A percentile compares a stretch with the other conserved stretches of the same genome.
phyloP scores from a whole-genome alignment of 2,888 invertebrate species.

The Drosophila neutralis region DNA sequence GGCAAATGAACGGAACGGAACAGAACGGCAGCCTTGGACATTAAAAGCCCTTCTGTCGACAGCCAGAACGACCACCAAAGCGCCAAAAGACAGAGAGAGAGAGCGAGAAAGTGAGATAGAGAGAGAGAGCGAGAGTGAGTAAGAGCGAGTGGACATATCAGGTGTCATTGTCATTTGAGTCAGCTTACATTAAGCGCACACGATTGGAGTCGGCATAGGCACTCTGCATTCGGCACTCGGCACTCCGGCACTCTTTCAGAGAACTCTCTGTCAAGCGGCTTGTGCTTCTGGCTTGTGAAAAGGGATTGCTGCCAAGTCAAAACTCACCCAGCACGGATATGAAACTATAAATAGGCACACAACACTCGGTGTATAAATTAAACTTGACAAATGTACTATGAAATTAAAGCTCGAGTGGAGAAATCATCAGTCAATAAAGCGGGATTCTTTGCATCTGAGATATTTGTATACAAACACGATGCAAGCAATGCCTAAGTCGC shows the following conservation, averaged over 20 bases:
- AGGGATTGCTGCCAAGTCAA: conserved; percentile 12
- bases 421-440: not conserved
- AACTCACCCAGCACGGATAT: conserved; percentile 6
- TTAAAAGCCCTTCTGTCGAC: conserved; percentile 56
- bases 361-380: not conserved
- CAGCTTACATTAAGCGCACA: conserved; percentile 80
- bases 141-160: conserved; percentile 70
- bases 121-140: not conserved
- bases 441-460: not conserved
- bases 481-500: not conserved
- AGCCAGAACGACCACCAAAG: conserved; percentile 70
- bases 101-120: not conserved
- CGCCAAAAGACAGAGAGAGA: conserved; percentile 25
- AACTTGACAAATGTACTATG: conserved; percentile 2
- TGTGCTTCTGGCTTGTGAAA: conserved; percentile 7
- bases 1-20: conserved; percentile 13
- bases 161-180: conserved; percentile 84
- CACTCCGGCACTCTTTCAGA: conserved; percentile 1
- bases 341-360: conserved; percentile 20
- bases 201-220: conserved; percentile 78
- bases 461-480: not conserved
- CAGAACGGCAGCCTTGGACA: conserved; percentile 48
- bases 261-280: conserved; percentile 1
- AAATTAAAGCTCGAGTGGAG: not conserved
- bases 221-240: conserved; percentile 10